A percentile compares a stretch with the other conserved stretches of the same genome.
Evolutionary conservation across 2,113 vertebrate genomes (phyloP).

Genomic region (Gallinago media): DNA sequence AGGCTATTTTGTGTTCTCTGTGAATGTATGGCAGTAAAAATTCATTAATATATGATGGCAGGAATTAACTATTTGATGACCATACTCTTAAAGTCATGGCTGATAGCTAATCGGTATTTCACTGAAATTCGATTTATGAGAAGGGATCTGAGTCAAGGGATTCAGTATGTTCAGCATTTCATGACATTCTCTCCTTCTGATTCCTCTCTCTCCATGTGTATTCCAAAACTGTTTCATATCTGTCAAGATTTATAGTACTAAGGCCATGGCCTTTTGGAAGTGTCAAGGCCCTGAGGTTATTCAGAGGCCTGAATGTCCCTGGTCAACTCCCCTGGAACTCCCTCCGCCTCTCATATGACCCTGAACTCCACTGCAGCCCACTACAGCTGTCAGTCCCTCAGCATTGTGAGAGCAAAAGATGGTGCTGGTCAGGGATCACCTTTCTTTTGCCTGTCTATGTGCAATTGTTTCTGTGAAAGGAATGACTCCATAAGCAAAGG

Average conservation of each 20-base stretch:
- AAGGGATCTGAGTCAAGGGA: not conserved
- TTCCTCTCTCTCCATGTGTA: not conserved
- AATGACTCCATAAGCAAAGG: not conserved
- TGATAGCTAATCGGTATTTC: not conserved
- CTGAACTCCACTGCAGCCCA: not conserved
- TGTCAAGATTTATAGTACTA: not conserved
- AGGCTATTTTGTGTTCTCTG: too few relatives aligned
- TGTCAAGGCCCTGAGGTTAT: rapidly evolving
- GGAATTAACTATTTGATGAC: not conserved
- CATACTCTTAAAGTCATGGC: not conserved
- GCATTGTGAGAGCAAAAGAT: not conserved
- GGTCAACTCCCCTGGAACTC: rapidly evolving
- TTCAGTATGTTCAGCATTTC: not conserved
- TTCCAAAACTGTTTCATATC: not conserved
- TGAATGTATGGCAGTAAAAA: not conserved
- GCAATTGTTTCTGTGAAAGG: not conserved
- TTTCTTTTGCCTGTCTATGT: not conserved
- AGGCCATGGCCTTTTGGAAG: not conserved
- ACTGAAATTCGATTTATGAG: not conserved
- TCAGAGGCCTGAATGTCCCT: not conserved
- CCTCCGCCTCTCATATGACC: rapidly evolving
- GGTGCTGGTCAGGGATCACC: rapidly evolving
- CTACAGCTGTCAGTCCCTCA: rapidly evolving
- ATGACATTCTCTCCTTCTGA: not conserved
- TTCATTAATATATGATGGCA: not conserved